Percentiles rank a stretch among this genome's conserved stretches.
These are phyloP conservation scores for Seriola quinqueradiata DNA, from an alignment of 2,113 vertebrate genomes.

Conservation along the genomic window DNA sequence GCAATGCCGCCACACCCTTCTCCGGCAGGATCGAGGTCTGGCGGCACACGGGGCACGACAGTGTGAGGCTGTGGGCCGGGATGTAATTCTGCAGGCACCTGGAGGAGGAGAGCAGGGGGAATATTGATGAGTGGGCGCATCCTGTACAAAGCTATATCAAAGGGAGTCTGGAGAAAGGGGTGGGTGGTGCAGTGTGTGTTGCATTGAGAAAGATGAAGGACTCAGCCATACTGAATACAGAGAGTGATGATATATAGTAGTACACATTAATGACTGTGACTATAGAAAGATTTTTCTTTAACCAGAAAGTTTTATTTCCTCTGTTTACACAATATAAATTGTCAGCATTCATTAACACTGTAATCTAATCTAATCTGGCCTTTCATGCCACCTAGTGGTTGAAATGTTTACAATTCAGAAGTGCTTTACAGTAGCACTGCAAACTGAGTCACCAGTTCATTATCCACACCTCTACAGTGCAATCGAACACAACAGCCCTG, in stretches of 20 bases:
- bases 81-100: slow-evolving; percentile 99
- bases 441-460: background rate
- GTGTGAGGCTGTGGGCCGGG: slow-evolving; percentile 94
- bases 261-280: background rate
- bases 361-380: too few relatives aligned
- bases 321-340: background rate
- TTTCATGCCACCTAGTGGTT: slow-evolving; percentile 29
- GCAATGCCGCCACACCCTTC: slow-evolving; percentile 96
- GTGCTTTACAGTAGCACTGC: background rate
- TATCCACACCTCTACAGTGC: background rate
- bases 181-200: slow-evolving; percentile 17
- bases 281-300: background rate
- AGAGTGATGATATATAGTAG: background rate
- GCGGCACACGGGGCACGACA: slow-evolving; percentile 96
- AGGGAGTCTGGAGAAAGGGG: background rate
- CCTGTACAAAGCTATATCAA: background rate
- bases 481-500: background rate
- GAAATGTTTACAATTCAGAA: background rate
- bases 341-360: background rate
- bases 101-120: slow-evolving; percentile 29
- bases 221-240: too few relatives aligned
- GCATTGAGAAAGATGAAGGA: background rate
- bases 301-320: background rate
- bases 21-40: slow-evolving; percentile 99
- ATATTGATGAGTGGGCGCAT: background rate